These are phyloP conservation scores for Chaenogobius annularis DNA, from an alignment of 2,113 vertebrate species.

Conservation along the genomic window DNA sequence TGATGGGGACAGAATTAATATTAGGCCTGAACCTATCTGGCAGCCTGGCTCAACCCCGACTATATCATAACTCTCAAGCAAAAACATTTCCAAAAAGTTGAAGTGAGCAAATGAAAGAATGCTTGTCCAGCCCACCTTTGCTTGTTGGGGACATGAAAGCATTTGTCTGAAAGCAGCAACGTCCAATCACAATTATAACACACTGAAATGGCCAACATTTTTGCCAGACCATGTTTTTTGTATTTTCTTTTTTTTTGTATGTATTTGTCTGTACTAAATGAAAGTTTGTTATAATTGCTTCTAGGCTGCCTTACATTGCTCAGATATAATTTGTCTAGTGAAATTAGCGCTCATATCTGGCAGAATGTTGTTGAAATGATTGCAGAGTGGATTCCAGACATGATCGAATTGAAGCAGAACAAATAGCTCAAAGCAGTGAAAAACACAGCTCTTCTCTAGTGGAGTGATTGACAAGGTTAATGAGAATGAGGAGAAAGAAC, in stretches of 20 bases:
- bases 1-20: slow-evolving; percentile 77
- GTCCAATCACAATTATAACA: slow-evolving; percentile 9
- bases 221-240: not conserved
- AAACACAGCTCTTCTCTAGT: slow-evolving; percentile 1
- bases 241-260: too few relatives aligned
- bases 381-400: slow-evolving; percentile 21
- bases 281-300: slow-evolving; percentile 11
- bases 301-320: slow-evolving; percentile 5
- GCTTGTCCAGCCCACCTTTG: slow-evolving; percentile 12
- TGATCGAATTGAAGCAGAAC: slow-evolving; percentile 4
- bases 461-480: slow-evolving; percentile 28
- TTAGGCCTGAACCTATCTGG: slow-evolving; percentile 75
- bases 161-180: slow-evolving; percentile 25
- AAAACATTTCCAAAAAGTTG: slow-evolving; percentile 51
- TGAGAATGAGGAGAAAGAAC: slow-evolving; percentile 2
- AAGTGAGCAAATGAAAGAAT: slow-evolving; percentile 30
- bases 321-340: slow-evolving; percentile 4
- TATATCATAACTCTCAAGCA: slow-evolving; percentile 58
- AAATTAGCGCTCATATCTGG: slow-evolving; percentile 6
- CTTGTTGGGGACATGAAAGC: slow-evolving; percentile 24
- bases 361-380: slow-evolving; percentile 18
- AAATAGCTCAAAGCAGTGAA: slow-evolving; percentile 5
- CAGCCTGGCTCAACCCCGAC: slow-evolving; percentile 59
- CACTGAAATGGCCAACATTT: not conserved
- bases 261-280: not conserved